phyloP scores from a whole-genome alignment of 2,888 invertebrate species.

The Stomorhina lunata region DNA sequence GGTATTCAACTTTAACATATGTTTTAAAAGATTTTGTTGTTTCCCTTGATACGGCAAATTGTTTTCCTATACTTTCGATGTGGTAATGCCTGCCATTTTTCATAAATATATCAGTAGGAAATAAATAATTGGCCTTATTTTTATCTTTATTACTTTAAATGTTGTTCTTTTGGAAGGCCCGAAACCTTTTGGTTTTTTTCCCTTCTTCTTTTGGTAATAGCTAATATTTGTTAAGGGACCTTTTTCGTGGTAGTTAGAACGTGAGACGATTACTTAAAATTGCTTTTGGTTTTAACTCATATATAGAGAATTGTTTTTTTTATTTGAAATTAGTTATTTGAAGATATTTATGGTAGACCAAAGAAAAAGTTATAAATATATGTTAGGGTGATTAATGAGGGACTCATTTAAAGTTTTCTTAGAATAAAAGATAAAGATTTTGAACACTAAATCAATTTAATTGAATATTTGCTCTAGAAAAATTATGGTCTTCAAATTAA shows the following conservation, averaged over 20 bases:
- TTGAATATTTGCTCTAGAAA: too few relatives aligned
- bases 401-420: background rate
- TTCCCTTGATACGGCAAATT: background rate
- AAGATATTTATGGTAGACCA: background rate
- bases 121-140: slow-evolving; percentile 26
- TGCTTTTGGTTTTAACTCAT: background rate
- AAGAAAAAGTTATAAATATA: background rate
- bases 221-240: background rate
- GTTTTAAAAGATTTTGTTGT: background rate
- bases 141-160: slow-evolving; percentile 1
- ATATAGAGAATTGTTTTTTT: background rate
- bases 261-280: slow-evolving; percentile 1
- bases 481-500: too few relatives aligned
- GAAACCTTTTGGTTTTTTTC: background rate
- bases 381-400: background rate
- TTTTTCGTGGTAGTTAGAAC: background rate
- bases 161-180: background rate
- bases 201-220: background rate
- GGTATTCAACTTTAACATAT: background rate
- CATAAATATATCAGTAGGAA: background rate
- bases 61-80: background rate
- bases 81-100: background rate
- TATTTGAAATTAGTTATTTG: background rate
- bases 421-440: too few relatives aligned
- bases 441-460: too few relatives aligned